Evolutionary conservation across 1,140 invertebrate genomes (phyloP).

Genomic region (Drosophila micromelanica): DNA sequence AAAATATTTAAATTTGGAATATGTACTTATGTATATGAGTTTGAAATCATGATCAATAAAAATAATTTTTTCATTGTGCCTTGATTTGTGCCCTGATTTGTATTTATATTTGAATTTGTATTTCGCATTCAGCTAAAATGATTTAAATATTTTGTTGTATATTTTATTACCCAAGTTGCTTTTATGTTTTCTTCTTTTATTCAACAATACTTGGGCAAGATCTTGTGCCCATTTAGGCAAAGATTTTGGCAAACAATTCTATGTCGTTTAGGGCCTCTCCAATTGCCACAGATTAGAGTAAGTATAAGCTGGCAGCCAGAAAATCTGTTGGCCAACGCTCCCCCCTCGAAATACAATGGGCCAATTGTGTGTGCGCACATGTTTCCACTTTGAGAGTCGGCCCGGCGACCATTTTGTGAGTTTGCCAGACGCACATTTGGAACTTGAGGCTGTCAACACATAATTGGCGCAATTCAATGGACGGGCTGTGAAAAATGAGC

Average conservation of each 20-base stretch:
- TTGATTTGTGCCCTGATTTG: too few relatives aligned
- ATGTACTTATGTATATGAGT: too few relatives aligned
- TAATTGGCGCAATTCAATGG: constrained; percentile 73
- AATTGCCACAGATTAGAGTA: constrained; percentile 29
- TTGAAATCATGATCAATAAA: too few relatives aligned
- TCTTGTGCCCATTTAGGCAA: not conserved
- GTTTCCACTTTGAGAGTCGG: constrained; percentile 30
- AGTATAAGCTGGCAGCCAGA: constrained; percentile 36
- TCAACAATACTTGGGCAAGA: not conserved
- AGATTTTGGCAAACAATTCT: constrained; percentile 28
- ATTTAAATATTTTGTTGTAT: not conserved
- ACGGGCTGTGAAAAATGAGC: constrained; percentile 63
- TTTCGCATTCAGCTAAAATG: not conserved
- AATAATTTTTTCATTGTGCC: too few relatives aligned
- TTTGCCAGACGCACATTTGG: constrained; percentile 9
- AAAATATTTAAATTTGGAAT: too few relatives aligned
- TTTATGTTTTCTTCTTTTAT: not conserved
- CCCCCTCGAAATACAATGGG: constrained; percentile 28
- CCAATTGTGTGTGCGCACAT: constrained; percentile 44
- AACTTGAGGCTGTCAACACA: constrained; percentile 69
- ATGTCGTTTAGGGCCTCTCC: constrained; percentile 23
- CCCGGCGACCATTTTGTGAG: not conserved
- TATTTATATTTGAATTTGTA: too few relatives aligned
- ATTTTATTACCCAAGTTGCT: not conserved
- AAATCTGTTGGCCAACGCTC: constrained; percentile 19